Conservation (phyloP, 2,888 invertebrate genomes). For the Rapana venosa region DNA sequence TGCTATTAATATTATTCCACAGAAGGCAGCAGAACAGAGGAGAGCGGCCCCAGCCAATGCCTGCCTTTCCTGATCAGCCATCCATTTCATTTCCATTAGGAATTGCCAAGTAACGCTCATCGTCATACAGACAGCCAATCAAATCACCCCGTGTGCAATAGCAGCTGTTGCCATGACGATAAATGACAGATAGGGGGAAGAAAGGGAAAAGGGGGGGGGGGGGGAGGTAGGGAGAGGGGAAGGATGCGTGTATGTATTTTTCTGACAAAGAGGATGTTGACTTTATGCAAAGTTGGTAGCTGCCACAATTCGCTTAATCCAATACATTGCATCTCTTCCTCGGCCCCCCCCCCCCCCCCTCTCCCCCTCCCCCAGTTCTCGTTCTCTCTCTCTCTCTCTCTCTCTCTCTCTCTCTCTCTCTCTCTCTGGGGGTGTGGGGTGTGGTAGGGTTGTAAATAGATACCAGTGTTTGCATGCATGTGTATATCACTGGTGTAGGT, state of each 20-base stretch:
- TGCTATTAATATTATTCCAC: too few species aligned
- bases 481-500: too few species aligned
- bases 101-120: neutral
- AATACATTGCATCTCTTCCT: neutral
- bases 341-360: neutral
- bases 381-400: neutral
- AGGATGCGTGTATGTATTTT: neutral
- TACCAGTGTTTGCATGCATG: too few species aligned
- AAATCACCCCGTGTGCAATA: neutral
- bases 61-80: neutral
- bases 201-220: neutral
- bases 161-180: conserved; percentile 15
- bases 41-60: too few species aligned
- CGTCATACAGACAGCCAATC: neutral
- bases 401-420: neutral
- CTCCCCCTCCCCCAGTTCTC: neutral
- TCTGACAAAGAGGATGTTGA: neutral
- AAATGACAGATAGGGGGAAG: neutral
- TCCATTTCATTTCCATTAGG: neutral
- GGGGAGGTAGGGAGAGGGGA: too few species aligned
- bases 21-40: too few species aligned
- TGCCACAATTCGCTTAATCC: too few species aligned
- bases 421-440: too few species aligned
- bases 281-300: neutral
- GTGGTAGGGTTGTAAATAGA: too few species aligned